phyloP scores from a whole-genome alignment of 2,113 vertebrate species.

The Theristicus caerulescens region DNA sequence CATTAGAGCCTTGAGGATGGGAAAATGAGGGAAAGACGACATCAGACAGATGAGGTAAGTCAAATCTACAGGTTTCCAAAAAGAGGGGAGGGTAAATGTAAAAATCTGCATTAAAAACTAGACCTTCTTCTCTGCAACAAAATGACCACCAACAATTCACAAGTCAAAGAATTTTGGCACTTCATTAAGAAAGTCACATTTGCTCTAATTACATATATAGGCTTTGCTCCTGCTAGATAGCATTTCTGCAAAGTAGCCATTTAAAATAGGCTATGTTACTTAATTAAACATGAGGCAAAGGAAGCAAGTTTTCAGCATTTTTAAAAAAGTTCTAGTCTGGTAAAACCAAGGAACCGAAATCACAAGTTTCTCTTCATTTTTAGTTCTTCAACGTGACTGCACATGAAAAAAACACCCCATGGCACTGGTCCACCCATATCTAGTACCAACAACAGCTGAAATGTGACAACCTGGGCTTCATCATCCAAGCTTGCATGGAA shows the following conservation, averaged over 20 bases:
- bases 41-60: neutral
- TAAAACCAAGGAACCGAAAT: neutral
- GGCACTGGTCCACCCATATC: neutral
- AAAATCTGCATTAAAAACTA: neutral
- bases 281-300: neutral
- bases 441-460: neutral
- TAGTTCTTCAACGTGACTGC: neutral
- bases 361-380: neutral
- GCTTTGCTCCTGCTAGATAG: neutral
- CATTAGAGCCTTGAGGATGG: neutral
- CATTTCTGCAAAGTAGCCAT: rapidly evolving
- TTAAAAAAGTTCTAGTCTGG: neutral
- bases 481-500: neutral
- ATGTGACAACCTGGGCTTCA: neutral
- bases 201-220: neutral
- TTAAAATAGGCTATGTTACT: neutral
- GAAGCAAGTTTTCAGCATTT: neutral
- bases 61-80: neutral
- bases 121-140: neutral
- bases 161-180: neutral
- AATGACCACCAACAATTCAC: neutral
- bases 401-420: neutral
- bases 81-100: neutral
- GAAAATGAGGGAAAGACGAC: neutral
- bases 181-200: neutral